Evolutionary conservation across 2,888 invertebrate species (phyloP).

Genomic region (Hydraecia micacea): DNA sequence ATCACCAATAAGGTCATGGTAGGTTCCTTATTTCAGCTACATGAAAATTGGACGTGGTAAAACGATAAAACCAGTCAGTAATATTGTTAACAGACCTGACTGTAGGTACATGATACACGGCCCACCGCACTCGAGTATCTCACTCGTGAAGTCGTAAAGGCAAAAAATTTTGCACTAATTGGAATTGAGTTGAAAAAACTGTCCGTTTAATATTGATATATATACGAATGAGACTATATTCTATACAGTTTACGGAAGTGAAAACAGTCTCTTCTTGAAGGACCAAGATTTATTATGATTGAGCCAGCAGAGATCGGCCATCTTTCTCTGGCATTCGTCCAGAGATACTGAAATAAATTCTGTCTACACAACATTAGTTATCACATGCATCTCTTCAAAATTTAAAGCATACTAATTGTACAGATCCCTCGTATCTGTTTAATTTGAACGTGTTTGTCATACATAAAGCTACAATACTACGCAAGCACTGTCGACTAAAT

Average conservation of each 20-base stretch:
- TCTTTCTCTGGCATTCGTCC: slow-evolving; percentile 26
- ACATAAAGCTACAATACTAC: slow-evolving; percentile 50
- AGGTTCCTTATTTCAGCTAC: not conserved
- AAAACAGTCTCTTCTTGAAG: not conserved
- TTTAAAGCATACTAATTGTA: slow-evolving; percentile 36
- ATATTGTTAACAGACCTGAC: not conserved
- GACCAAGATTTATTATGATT: slow-evolving; percentile 41
- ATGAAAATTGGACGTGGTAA: not conserved
- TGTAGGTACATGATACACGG: not conserved
- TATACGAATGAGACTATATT: slow-evolving; percentile 6
- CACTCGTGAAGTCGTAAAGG: not conserved
- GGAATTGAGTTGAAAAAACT: not conserved
- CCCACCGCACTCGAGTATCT: not conserved
- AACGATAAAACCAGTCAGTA: not conserved
- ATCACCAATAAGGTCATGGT: not conserved
- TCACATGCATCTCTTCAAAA: slow-evolving; percentile 41
- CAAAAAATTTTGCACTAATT: not conserved
- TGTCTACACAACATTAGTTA: not conserved
- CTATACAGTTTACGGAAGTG: slow-evolving; percentile 11
- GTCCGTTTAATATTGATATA: not conserved
- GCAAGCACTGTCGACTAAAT: slow-evolving; percentile 64
- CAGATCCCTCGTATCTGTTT: slow-evolving; percentile 38
- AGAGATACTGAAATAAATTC: slow-evolving; percentile 22
- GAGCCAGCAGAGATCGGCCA: not conserved
- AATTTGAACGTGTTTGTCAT: slow-evolving; percentile 60